Conservation (phyloP, 2,797 vertebrate species). For the Podarcis lilfordi region DNA sequence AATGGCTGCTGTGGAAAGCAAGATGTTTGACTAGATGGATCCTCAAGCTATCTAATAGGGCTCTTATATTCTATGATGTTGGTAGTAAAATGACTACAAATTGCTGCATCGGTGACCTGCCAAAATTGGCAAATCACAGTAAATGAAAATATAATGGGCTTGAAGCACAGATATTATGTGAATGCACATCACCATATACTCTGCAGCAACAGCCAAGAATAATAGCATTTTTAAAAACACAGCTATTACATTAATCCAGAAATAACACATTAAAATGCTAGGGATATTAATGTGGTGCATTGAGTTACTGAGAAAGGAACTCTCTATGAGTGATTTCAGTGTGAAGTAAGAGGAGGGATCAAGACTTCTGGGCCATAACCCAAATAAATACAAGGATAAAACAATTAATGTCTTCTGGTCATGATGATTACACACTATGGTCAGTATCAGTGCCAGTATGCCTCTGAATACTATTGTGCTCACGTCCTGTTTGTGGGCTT, state of each 20-base stretch:
- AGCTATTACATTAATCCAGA: neutral
- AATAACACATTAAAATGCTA: neutral
- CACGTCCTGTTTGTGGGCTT: no score
- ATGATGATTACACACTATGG: no score
- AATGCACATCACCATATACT: neutral
- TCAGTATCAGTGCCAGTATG: no score
- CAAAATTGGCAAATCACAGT: neutral
- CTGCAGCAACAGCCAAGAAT: neutral
- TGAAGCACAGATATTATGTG: neutral
- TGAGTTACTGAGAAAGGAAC: neutral
- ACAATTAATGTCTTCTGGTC: no score
- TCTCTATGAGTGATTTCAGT: neutral
- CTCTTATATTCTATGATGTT: neutral
- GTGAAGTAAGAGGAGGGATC: no score
- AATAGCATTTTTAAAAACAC: neutral
- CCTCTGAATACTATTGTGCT: no score
- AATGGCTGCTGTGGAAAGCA: no score
- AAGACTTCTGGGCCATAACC: no score
- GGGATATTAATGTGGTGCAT: neutral
- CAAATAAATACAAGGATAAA: neutral
- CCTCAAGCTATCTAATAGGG: neutral
- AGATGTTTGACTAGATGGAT: neutral
- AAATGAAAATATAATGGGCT: conserved; percentile 7
- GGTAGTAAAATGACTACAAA: neutral
- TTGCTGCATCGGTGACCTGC: neutral